Evolutionary conservation across 2,797 vertebrate species (phyloP), one percentile per base, ranked within the genome.

Genomic region (Alosa sapidissima): DNA sequence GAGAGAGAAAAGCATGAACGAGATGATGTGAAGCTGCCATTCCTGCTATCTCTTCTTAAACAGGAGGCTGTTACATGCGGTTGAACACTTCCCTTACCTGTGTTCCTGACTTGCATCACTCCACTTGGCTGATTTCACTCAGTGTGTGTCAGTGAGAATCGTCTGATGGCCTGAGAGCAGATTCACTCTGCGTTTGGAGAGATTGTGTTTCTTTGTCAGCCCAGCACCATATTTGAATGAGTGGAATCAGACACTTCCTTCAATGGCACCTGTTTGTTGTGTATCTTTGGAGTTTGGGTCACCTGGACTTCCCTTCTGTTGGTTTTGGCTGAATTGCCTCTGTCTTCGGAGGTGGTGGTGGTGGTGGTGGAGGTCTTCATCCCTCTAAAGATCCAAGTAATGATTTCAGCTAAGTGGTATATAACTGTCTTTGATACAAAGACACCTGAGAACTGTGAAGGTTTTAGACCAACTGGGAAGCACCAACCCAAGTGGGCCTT

Each of bases 1-100:
- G 87, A 90, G 94, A 93, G 93, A 89, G 92, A 28, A 28, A 28
- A 86, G 92, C 87, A 88, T 90, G 94, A 93, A 92, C 89, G 92
- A 86, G 65, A 72, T 72, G 65, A 72, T 33, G 11, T 72, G 65
- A 14, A 36, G 85, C 87, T 92, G 91, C 91, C 92, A 95, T 96
- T 92, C 91, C 92, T 95, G 93, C 93, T 88, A 89, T 90, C 91
- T 92, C 83, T 90, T 93, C 72, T 36, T 47, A 19, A 8, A 45
- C 72, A 8, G 36, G 41, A 47, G 41, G 41, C 72, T 7, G 41
- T 78, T 78, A 45, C 41, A 47, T 78, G 72, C 6, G 36, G 41
- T 21, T 78, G 36, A 47, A 10, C 72, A 45, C 36, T 78, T 19
- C 13, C 36, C 19, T 78, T 47, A 78, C 72, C 72, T 78, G 72